Percentiles rank a stretch among this genome's conserved stretches.
These are phyloP conservation scores for Euphonia xanthogaster DNA, from an alignment of 2,797 vertebrate genomes.

Conservation along the genomic window DNA sequence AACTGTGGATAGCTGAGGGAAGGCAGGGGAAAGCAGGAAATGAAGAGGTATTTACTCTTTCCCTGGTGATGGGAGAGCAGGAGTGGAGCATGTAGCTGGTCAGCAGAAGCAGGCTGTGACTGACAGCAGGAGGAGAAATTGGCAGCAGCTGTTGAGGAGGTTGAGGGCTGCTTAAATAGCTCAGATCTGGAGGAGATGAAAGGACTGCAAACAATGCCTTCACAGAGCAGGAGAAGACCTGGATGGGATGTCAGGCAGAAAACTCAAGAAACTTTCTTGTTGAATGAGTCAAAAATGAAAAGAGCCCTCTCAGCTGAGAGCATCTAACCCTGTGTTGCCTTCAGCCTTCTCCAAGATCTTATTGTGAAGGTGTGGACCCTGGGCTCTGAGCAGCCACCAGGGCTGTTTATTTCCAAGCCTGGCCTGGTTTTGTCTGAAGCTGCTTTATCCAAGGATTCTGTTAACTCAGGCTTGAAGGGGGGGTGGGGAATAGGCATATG, in stretches of 20 bases:
- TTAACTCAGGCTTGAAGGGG: neutral
- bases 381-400: neutral
- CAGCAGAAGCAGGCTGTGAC: neutral
- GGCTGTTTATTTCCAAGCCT: neutral
- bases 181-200: neutral
- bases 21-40: neutral
- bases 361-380: rapidly evolving
- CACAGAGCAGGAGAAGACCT: rapidly evolving
- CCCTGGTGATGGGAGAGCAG: neutral
- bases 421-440: neutral
- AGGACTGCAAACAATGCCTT: neutral
- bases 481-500: neutral
- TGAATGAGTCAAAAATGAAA: neutral
- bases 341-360: neutral
- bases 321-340: neutral
- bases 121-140: neutral
- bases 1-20: neutral
- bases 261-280: neutral
- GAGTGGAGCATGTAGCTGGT: neutral
- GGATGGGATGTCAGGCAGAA: neutral
- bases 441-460: neutral
- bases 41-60: neutral
- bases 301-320: neutral
- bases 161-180: neutral
- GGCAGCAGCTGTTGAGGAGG: neutral